phyloP scores from a whole-genome alignment of 2,888 invertebrate species.

The Drosophila siamana region DNA sequence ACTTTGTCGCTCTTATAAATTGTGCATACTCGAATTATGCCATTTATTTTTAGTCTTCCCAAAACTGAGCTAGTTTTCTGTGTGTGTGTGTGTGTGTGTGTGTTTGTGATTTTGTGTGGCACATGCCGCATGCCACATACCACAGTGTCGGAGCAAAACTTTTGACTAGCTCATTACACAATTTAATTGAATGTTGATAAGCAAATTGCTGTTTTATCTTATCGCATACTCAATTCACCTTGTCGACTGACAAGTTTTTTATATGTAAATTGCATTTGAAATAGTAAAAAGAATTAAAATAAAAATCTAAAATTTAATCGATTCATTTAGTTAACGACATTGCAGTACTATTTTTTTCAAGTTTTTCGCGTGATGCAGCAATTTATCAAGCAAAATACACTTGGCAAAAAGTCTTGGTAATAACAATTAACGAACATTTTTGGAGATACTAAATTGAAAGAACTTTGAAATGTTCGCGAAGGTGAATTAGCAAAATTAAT shows the following conservation, averaged over 20 bases:
- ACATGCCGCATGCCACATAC: constrained; percentile 12
- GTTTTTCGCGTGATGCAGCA: constrained; percentile 38
- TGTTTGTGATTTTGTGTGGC: constrained; percentile 9
- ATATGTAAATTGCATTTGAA: constrained; percentile 4
- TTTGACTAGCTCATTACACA: constrained; percentile 8
- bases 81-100: constrained; percentile 17
- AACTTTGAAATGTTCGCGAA: neutral
- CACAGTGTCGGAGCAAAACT: constrained; percentile 7
- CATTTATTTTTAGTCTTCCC: constrained; percentile 67
- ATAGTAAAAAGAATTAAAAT: neutral
- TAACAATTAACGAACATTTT: constrained; percentile 1
- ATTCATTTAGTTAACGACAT: constrained; percentile 25
- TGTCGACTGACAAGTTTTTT: neutral
- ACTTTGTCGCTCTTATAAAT: constrained; percentile 53
- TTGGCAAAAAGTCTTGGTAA: constrained; percentile 5
- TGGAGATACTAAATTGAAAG: neutral
- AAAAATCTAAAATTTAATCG: constrained; percentile 8
- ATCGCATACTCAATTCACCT: constrained; percentile 19
- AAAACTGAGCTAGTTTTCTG: constrained; percentile 17
- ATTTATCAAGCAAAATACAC: constrained; percentile 18
- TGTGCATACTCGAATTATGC: constrained; percentile 63
- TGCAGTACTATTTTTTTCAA: constrained; percentile 11
- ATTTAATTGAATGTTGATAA: constrained; percentile 28
- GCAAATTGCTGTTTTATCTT: neutral
- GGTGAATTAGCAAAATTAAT: neutral